phyloP scores from a whole-genome alignment of 2,113 vertebrate species.

The Corythoichthys haematopterus region DNA sequence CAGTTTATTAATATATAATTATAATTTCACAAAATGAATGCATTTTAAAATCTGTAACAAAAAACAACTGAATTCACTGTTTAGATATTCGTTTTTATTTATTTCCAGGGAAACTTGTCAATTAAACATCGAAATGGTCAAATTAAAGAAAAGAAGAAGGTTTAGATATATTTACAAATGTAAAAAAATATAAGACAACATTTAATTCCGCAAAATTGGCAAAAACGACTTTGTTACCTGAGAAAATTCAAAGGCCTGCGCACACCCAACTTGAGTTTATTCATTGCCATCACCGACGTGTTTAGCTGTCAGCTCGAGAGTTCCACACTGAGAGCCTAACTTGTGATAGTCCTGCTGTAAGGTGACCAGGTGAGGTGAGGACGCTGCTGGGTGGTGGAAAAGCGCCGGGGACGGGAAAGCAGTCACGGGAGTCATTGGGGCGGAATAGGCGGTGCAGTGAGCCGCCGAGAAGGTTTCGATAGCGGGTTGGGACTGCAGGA shows the following conservation, averaged over 20 bases:
- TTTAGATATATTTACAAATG: not conserved
- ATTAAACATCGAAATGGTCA: constrained; percentile 43
- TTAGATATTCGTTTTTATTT: constrained; percentile 69
- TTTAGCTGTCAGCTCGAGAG: constrained; percentile 48
- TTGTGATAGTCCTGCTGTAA: constrained; percentile 72
- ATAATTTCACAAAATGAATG: not conserved
- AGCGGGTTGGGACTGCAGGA: constrained; percentile 61
- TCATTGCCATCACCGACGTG: constrained; percentile 34
- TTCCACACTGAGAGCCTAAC: constrained; percentile 54
- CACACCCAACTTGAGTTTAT: constrained; percentile 10
- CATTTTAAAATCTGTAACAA: not conserved
- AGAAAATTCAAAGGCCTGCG: constrained; percentile 45
- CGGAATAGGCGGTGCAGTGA: constrained; percentile 40
- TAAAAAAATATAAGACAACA: constrained; percentile 6
- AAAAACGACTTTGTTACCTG: constrained; percentile 60
- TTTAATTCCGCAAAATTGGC: constrained; percentile 2
- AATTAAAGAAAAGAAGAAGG: not conserved
- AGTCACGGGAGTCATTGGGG: constrained; percentile 46
- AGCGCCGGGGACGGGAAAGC: constrained; percentile 58
- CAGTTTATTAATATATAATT: not conserved
- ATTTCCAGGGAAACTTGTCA: constrained; percentile 60
- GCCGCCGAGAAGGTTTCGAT: constrained; percentile 56
- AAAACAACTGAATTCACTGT: constrained; percentile 28
- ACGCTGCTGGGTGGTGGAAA: constrained; percentile 63
- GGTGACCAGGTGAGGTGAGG: constrained; percentile 53